Percentiles rank a stretch among this genome's conserved stretches.
Conservation (phyloP, 2,888 invertebrate genomes). For the Athripsodes cinereus region DNA sequence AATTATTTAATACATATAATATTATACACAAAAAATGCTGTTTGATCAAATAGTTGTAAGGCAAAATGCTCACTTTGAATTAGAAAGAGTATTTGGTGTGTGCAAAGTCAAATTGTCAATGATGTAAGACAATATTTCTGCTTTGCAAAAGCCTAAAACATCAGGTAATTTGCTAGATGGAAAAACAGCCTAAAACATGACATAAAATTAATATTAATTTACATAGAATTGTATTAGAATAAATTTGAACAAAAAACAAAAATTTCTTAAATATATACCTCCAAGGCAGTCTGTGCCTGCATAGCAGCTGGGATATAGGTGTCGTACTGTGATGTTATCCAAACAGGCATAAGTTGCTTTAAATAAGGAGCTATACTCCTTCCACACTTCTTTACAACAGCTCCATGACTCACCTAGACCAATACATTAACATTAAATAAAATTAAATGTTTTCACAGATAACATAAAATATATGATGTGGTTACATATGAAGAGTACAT, state of each 20-base stretch:
- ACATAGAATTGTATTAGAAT: neutral
- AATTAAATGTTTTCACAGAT: no score
- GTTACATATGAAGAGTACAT: no score
- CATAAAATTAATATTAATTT: neutral
- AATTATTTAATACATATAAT: constrained; percentile 7
- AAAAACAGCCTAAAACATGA: constrained; percentile 61
- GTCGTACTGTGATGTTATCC: constrained; percentile 83
- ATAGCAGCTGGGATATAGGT: constrained; percentile 78
- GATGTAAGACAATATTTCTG: constrained; percentile 71
- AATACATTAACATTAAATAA: no score
- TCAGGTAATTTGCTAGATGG: constrained; percentile 70
- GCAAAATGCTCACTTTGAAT: constrained; percentile 38
- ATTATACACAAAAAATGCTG: neutral
- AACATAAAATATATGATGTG: no score
- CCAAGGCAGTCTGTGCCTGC: constrained; percentile 62
- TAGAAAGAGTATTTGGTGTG: constrained; percentile 49
- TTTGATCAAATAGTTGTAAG: no score
- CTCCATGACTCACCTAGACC: constrained; percentile 64
- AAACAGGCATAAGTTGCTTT: constrained; percentile 70
- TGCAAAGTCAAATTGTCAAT: constrained; percentile 61
- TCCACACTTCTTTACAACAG: constrained; percentile 61
- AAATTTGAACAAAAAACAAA: neutral
- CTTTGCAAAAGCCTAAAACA: constrained; percentile 75
- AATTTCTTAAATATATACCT: constrained; percentile 34
- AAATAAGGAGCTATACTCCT: constrained; percentile 74